Percentiles rank a stretch among this genome's conserved stretches.
Conservation (phyloP, 1,140 invertebrate genomes). For the Procambarus virginalis region DNA sequence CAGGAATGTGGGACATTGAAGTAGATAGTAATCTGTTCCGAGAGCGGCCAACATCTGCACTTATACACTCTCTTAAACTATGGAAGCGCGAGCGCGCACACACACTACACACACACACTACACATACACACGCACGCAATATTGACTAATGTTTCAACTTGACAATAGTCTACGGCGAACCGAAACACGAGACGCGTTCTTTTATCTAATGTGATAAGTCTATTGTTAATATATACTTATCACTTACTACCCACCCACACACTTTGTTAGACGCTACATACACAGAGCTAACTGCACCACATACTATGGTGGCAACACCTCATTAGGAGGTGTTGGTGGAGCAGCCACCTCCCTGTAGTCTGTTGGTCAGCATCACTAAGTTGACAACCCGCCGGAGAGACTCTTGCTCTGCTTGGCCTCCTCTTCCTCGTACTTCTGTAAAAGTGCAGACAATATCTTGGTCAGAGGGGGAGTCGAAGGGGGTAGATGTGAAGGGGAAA, state of each 20-base stretch:
- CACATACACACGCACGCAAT: no score
- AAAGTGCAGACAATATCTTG: background rate
- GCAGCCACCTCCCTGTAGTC: conserved; percentile 28
- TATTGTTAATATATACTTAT: no score
- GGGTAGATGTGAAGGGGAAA: background rate
- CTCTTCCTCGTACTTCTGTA: conserved; percentile 31
- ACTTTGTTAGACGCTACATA: background rate
- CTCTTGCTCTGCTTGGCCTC: conserved; percentile 46
- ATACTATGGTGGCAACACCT: background rate
- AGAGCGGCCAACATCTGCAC: no score
- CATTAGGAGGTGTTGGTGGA: background rate
- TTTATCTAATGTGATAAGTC: no score
- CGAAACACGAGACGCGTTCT: no score
- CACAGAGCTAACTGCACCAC: background rate
- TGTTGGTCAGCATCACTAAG: conserved; percentile 55
- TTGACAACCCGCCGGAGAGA: conserved; percentile 36
- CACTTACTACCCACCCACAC: background rate
- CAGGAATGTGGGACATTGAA: no score
- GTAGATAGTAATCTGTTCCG: no score
- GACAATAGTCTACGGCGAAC: no score
- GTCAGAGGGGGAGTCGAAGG: background rate
- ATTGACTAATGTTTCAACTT: no score
- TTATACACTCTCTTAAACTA: no score
- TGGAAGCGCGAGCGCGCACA: no score
- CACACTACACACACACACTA: no score